phyloP scores from a whole-genome alignment of 1,140 invertebrate species.

The Monomorium pharaonis region DNA sequence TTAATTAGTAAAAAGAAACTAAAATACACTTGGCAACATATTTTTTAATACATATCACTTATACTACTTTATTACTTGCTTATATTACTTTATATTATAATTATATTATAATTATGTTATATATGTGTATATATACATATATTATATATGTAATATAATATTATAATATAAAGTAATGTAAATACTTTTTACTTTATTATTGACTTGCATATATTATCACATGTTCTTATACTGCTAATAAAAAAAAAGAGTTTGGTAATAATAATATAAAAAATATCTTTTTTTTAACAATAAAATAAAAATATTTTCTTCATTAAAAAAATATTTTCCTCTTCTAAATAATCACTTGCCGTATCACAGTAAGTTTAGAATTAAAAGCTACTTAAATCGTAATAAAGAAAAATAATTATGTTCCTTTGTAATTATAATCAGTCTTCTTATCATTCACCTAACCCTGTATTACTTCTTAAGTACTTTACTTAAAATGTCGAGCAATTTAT shows the following conservation, averaged over 20 bases:
- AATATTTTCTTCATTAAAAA: background rate
- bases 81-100: no score
- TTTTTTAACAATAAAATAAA: background rate
- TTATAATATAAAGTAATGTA: no score
- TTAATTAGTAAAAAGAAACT: no score
- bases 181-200: no score
- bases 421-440: background rate
- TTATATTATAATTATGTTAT: no score
- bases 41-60: no score
- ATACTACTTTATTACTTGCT: no score
- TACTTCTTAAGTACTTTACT: background rate
- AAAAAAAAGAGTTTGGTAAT: background rate
- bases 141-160: no score
- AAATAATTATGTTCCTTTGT: background rate
- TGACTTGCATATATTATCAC: background rate
- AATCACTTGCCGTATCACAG: background rate
- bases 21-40: no score
- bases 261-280: background rate
- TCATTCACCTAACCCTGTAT: background rate
- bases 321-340: background rate
- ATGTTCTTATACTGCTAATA: background rate
- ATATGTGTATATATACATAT: no score
- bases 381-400: background rate
- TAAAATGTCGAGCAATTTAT: background rate
- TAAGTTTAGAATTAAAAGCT: background rate